Base-by-base conservation (phyloP, 2,113 vertebrate species). In the Oreochromis spilurus region DNA sequence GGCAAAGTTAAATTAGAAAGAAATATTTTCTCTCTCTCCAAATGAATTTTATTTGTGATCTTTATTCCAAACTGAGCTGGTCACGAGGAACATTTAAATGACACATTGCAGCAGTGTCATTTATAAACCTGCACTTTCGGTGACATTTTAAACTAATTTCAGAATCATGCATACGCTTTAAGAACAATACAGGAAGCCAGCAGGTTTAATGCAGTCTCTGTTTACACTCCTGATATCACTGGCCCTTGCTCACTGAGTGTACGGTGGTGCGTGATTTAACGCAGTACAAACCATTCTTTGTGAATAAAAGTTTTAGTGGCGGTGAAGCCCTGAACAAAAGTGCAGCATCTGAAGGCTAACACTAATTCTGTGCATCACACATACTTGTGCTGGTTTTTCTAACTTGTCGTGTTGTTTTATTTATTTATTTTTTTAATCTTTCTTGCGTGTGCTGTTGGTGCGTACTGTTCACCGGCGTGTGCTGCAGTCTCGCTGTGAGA, bases 151-250 rank as follows among this genome's bases (percentile, higher is more conserved):
- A 54, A 45, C 34, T n/a, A 21, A 75, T 75, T 50, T 75, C 53
- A 29, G 16, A 81, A 16, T 26, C 36, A 45, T 50, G 43, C 43
- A 75, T 5, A 50, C 3, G 9, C 29, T n/a, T 8, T 57, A 3
- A 16, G 8, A 26, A 52, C 4, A 16, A 26, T 58, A 13, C 50
- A 14, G 50, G 78, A 81, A 83, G 83, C 84, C 87, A 89, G 82
- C 82, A 72, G 86, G 84, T 85, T 88, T 91, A 53, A 79, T 78
- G 62, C 34, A n/a, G 87, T 45, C 78, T 79, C 54, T 89, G 70
- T 89, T 84, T 84, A n/a, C 77, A 10, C 78, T 88, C 19, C 21
- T 57, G 40, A 29, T 78, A 83, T 93, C 86, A 92, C 83, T 88
- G 81, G 87, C 57, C 83, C 5, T 12, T 4, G 48, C 34, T 82